A percentile compares a stretch with the other conserved stretches of the same genome.
Conservation (phyloP, 2,888 invertebrate genomes). For the Temnothorax ravouxi region DNA sequence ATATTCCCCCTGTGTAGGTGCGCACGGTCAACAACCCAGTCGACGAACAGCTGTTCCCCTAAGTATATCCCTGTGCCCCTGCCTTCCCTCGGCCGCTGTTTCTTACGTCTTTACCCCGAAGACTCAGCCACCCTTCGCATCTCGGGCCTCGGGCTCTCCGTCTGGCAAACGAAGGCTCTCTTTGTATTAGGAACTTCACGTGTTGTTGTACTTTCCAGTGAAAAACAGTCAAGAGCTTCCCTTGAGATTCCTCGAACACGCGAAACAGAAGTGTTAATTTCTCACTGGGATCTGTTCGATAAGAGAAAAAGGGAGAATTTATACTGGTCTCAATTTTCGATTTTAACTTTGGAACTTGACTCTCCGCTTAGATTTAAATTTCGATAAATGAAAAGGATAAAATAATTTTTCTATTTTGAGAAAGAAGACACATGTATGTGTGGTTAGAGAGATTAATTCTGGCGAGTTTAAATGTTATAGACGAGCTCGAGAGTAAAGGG, state of each 20-base stretch:
- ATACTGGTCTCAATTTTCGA: not conserved
- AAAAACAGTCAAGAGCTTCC: not conserved
- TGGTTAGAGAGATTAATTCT: not conserved
- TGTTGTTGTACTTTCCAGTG: not conserved
- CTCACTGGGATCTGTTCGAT: not conserved
- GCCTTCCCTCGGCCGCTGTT: slow-evolving; percentile 7
- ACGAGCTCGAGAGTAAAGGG: not conserved
- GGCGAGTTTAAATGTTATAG: not conserved
- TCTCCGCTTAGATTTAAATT: not conserved
- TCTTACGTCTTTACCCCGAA: slow-evolving; percentile 28
- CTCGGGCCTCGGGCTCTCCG: not conserved
- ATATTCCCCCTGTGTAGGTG: slow-evolving; percentile 42
- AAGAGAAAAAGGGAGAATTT: not conserved
- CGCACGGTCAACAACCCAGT: slow-evolving; percentile 58
- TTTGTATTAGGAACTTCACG: not conserved
- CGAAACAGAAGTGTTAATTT: not conserved
- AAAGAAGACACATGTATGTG: not conserved
- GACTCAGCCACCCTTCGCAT: slow-evolving; percentile 16
- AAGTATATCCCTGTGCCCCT: slow-evolving; percentile 43
- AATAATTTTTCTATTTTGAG: not conserved
- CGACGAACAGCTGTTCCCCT: slow-evolving; percentile 66
- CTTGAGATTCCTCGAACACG: not conserved
- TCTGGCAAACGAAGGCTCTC: not conserved
- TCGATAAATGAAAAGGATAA: not conserved
- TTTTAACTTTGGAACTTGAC: not conserved